Evolutionary conservation across 2,797 vertebrate species (phyloP).

Genomic region (Pseudochirops cupreus): DNA sequence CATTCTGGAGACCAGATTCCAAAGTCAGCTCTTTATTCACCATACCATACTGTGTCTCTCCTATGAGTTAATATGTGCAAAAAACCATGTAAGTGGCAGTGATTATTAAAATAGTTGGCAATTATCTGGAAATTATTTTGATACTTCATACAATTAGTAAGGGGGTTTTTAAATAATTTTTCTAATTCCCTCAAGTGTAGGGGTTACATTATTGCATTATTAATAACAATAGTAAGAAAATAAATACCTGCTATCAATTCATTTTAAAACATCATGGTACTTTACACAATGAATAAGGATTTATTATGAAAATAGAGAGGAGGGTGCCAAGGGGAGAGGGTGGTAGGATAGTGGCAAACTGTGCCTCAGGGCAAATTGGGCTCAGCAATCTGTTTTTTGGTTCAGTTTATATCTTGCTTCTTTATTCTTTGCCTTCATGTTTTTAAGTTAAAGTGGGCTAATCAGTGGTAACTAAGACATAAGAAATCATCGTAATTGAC

Average conservation of each 20-base stretch:
- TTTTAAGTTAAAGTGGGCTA: neutral
- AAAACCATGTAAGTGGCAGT: neutral
- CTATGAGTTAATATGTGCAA: neutral
- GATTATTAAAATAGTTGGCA: neutral
- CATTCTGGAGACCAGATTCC: neutral
- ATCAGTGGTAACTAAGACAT: accelerated
- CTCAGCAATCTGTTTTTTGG: neutral
- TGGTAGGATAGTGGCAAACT: neutral
- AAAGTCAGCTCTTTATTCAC: neutral
- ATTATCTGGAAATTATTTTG: neutral
- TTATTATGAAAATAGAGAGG: neutral
- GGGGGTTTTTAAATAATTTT: neutral
- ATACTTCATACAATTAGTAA: neutral
- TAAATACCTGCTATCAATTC: neutral
- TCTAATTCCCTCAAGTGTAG: neutral
- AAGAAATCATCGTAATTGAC: neutral
- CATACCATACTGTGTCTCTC: neutral
- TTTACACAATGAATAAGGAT: neutral
- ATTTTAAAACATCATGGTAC: neutral
- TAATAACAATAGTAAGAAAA: neutral
- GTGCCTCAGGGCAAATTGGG: neutral
- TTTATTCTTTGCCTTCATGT: neutral
- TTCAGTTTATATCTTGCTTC: neutral
- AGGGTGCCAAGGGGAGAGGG: neutral
- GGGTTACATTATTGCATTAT: neutral